A percentile compares a stretch with the other conserved stretches of the same genome.
These are phyloP conservation scores for Nematopogon swammerdamellus DNA, from an alignment of 2,888 invertebrate species.

Conservation along the genomic window DNA sequence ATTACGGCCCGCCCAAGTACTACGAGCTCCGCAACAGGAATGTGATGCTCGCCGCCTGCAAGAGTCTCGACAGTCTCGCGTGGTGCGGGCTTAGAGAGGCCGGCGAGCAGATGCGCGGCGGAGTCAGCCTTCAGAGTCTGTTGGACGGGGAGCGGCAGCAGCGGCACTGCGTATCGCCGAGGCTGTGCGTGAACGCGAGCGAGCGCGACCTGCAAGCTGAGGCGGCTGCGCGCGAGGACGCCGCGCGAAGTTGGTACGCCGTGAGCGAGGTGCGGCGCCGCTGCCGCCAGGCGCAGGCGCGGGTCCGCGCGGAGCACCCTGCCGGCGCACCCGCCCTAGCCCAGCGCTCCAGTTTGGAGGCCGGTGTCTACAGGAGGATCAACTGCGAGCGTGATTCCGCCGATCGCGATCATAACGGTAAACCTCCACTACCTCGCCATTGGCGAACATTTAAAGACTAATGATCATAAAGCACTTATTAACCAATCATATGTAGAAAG, in stretches of 20 bases:
- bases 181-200: slow-evolving; percentile 13
- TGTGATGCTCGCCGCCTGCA: slow-evolving; percentile 33
- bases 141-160: slow-evolving; percentile 31
- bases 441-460: too few species aligned
- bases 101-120: slow-evolving; percentile 27
- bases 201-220: slow-evolving; percentile 14
- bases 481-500: too few species aligned
- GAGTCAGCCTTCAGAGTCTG: slow-evolving; percentile 41
- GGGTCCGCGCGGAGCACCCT: slow-evolving; percentile 25
- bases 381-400: slow-evolving; percentile 24
- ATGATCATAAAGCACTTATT: too few species aligned
- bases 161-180: slow-evolving; percentile 34
- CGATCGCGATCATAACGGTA: slow-evolving; percentile 15
- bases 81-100: slow-evolving; percentile 20
- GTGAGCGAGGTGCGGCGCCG: slow-evolving; percentile 32
- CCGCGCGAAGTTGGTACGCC: slow-evolving; percentile 37
- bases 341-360: slow-evolving; percentile 10
- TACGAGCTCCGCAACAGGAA: slow-evolving; percentile 42
- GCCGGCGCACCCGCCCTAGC: slow-evolving; percentile 27
- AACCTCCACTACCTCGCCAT: neutral
- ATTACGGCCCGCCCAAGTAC: slow-evolving; percentile 34
- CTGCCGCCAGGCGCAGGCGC: slow-evolving; percentile 17
- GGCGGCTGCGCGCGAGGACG: slow-evolving; percentile 21
- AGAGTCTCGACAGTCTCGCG: slow-evolving; percentile 44
- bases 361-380: slow-evolving; percentile 42